Evolutionary conservation across 1,140 invertebrate species (phyloP).

Genomic region (Gryon sp.): DNA sequence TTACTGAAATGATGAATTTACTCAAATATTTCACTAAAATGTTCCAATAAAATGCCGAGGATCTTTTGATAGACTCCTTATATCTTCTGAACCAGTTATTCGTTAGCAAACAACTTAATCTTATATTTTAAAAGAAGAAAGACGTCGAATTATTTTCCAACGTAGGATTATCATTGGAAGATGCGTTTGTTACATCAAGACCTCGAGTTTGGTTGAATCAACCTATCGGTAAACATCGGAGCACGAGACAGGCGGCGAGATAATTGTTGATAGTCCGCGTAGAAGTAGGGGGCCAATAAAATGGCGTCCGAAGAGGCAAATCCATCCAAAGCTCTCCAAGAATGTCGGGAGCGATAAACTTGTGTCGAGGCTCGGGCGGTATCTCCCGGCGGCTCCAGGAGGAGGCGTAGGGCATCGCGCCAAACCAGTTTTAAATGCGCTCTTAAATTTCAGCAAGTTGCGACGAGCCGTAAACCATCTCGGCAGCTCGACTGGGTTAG

Average conservation of each 20-base stretch:
- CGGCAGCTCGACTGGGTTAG: constrained; percentile 74
- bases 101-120: no score
- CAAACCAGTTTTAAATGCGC: constrained; percentile 80
- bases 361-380: constrained; percentile 74
- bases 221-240: no score
- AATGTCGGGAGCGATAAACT: constrained; percentile 78
- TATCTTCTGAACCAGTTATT: no score
- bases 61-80: no score
- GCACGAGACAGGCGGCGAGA: constrained; percentile 22
- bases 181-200: no score
- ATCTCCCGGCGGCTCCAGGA: constrained; percentile 73
- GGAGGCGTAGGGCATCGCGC: constrained; percentile 75
- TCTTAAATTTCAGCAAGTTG: constrained; percentile 79
- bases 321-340: constrained; percentile 78
- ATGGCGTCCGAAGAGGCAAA: constrained; percentile 70
- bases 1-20: not conserved
- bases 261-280: constrained; percentile 39
- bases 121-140: no score
- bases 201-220: no score
- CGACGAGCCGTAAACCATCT: constrained; percentile 79
- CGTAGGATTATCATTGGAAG: no score
- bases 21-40: not conserved
- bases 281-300: constrained; percentile 40
- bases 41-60: not conserved
- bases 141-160: no score